Base-by-base conservation (phyloP, 2,888 invertebrate genomes). In the Unio pictorum region DNA sequence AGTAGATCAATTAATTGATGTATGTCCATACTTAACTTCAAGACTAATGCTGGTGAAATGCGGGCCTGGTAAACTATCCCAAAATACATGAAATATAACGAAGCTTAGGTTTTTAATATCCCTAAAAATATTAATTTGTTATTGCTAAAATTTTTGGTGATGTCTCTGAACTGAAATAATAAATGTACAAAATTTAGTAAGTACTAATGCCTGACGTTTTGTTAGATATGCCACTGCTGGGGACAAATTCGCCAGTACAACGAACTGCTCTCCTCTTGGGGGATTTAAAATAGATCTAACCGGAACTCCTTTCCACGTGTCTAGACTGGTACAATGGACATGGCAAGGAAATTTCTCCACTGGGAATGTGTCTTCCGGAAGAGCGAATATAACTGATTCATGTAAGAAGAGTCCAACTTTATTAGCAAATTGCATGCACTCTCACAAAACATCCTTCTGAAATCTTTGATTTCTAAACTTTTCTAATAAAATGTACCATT, bases 171-270 rank as follows among this genome's bases (percentile, higher is more conserved):
- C 26, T 26, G 28, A 64, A 55, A 64, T 64, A 28, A 20, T 30
- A 23, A 26, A 34, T 17, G 0, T 63, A 15, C 34, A 34, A 20
- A 2, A 34, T 63, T 54, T 45, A 30, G 0, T 63, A 45, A 23
- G 17, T 30, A 54, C 7, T 63, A 11, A 26, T 18, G 55, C 0
- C 15, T n/a, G 20, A 30, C 30, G 8, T 34, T 59, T 20, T 66
- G 66, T n/a, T 72, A 84, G 84, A 30, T 84, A 78, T 68, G 84
- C 77, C 1, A 75, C 76, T 57, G 84, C 83, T 1, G 83, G 84
- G 1, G 84, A 84, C 67, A 76, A 78, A 45, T 84, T 72, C 68
- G 66, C 82, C 3, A 64, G 66, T 57, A 72, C 74, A 0, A 58
- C 75, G 20, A 55, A 62, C 1, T 84, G 84, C 71, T 62, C 65